phyloP scores from a whole-genome alignment of 2,113 vertebrate genomes.

The Columba livia region DNA sequence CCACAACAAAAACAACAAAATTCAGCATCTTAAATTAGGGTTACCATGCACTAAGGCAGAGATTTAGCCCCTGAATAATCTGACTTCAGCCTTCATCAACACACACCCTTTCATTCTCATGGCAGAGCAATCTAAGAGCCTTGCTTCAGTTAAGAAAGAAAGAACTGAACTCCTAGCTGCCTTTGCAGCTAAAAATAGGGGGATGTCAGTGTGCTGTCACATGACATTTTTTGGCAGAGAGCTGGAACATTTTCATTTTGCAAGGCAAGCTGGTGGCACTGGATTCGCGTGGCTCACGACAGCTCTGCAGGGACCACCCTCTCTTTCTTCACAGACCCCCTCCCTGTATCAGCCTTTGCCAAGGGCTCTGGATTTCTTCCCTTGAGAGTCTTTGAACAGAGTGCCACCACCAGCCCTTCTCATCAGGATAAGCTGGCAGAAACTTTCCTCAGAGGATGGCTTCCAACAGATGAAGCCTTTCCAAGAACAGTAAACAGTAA shows the following conservation, averaged over 20 bases:
- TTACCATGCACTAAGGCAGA: background rate
- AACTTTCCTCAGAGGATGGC: background rate
- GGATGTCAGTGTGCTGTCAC: background rate
- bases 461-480: background rate
- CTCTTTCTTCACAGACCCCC: background rate
- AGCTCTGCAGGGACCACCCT: background rate
- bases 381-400: background rate
- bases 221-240: conserved; percentile 32
- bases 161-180: background rate
- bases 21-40: background rate
- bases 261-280: background rate
- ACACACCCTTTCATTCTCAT: background rate
- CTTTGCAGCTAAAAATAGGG: conserved; percentile 44
- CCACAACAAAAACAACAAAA: too few species aligned
- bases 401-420: background rate
- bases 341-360: background rate
- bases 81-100: background rate
- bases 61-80: background rate
- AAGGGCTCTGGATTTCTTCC: background rate
- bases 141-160: background rate
- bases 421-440: background rate
- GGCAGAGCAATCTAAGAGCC: background rate
- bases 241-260: conserved; percentile 23
- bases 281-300: background rate
- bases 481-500: conserved; percentile 24